Evolutionary conservation across 2,888 invertebrate genomes (phyloP), one percentile per base, ranked within the genome.

Genomic region (Ormyrus nitidulus): DNA sequence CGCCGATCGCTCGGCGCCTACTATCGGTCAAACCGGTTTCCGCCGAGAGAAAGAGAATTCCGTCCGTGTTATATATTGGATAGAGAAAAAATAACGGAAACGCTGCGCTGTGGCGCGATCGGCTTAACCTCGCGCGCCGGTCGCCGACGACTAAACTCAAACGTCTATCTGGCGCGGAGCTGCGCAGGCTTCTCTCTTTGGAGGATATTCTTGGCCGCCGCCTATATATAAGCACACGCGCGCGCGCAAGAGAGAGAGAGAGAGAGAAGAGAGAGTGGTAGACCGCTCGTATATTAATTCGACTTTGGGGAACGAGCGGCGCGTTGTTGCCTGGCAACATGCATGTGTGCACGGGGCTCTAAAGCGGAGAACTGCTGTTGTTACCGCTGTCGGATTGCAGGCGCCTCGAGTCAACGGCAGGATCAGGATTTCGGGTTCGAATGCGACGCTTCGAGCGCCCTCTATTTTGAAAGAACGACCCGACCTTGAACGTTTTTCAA

Each of bases 241-340:
- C 34, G 34, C 34, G 34, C 34, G 34, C 19, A 2, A 19, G 19
- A 34, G 34, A 34, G 34, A 34, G 19, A 19, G 19, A 34, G 34
- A 34, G 34, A 34, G 34, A 34, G 34, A 34, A 34, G 34, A 34
- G 34, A 34, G 34, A 34, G 34, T 34, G 34, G 34, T 34, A 34
- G 34, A 34, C 34, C 34, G 34, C 34, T 34, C 34, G 34, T 34
- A 34, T 34, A 34, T 34, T 34, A 34, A 34, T 34, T 34, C 34
- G 34, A 34, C 34, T 34, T 34, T 34, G 34, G 34, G 34, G 34
- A 34, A 34, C 19, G 65, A 34, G 51, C 53, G 44, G n/a, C 49
- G 8, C 46, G 68, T 46, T 13, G 61, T 61, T 61, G 71, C 70
- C 58, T 70, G 51, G 70, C 70, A 58, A 70, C 70, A 34, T 70